Evolutionary conservation across 2,113 vertebrate species (phyloP), one percentile per base, ranked within the genome.

Genomic region (Nothoprocta perdicaria): DNA sequence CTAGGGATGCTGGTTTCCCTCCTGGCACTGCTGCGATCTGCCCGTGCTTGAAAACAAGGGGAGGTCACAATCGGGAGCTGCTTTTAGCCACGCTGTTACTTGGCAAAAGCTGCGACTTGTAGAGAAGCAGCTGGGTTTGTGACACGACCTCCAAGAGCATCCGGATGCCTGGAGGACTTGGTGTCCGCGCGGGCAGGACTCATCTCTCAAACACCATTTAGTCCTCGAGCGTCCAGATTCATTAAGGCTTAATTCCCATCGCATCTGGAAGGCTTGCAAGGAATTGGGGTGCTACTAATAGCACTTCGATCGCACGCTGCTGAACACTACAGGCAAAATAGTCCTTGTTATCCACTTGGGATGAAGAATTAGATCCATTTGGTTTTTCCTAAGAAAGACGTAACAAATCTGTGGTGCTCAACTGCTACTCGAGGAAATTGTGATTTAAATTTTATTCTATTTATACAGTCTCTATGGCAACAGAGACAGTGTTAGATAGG

Each of bases 381-480:
- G 50, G 3, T 8, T 73, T 35, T 90, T 43, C 79, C 66, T n/a
- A 0, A 46, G 82, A 90, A 93, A 91, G 41, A 12, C 0, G 43
- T 11, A 63, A 80, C 0, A 68, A 86, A 80, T n/a, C 74, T 3
- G 27, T 4, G 1, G 43, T 27, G 61, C 67, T 0, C 4, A 84
- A 52, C 17, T 29, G 63, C 91, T 86, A n/a, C 93, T 95, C 12
- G 26, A 58, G 84, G 81, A 90, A 95, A 96, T 75, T 66, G 86
- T 41, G 78, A 94, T 93, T 95, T 63, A 77, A 95, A 97, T 94
- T 94, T 96, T 92, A 86, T 96, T 97, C 98, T 98, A 98, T 97
- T 98, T 98, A 96, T 98, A 97, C 95, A 77, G 95, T 98, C 96
- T 98, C 98, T 98, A 98, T 98, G 98, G 97, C 97, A 98, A 98